These are phyloP conservation scores for Lasioglossum baleicum DNA, from an alignment of 1,140 invertebrate genomes.

Conservation along the genomic window DNA sequence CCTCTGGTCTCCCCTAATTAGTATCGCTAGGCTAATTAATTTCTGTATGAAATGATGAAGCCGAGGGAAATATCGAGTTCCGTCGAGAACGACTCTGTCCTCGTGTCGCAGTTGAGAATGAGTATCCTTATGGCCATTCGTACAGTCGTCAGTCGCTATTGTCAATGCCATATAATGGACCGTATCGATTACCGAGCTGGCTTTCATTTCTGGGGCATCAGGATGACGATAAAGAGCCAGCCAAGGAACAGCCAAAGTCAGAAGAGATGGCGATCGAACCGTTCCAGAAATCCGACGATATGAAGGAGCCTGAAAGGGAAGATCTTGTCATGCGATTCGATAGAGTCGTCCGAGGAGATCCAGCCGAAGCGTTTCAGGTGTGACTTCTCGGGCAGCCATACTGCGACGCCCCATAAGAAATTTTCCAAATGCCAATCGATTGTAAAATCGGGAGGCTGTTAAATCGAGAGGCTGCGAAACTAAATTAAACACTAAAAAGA, in stretches of 20 bases:
- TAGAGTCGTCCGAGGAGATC: slow-evolving; percentile 68
- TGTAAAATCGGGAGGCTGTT: no score
- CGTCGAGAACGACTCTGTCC: not conserved
- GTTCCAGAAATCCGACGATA: slow-evolving; percentile 60
- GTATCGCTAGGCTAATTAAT: no score
- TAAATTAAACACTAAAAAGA: no score
- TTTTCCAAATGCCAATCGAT: not conserved
- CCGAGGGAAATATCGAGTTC: not conserved
- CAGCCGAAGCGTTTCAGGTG: slow-evolving; percentile 68
- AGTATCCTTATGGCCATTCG: slow-evolving; percentile 42
- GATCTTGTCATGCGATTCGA: slow-evolving; percentile 74
- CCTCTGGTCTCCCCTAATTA: no score
- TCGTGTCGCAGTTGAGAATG: not conserved
- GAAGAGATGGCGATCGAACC: slow-evolving; percentile 57
- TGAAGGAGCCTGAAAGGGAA: slow-evolving; percentile 71
- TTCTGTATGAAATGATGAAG: no score
- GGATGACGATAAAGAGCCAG: slow-evolving; percentile 64
- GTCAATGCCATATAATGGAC: not conserved
- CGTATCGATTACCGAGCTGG: slow-evolving; percentile 30
- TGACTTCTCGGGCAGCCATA: slow-evolving; percentile 14
- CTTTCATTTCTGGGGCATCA: slow-evolving; percentile 57
- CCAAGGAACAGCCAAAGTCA: slow-evolving; percentile 59
- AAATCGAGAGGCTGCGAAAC: no score
- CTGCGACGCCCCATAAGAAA: not conserved
- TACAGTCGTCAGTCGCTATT: not conserved